phyloP scores from a whole-genome alignment of 1,140 invertebrate genomes.

The Neodiprion pinetum region DNA sequence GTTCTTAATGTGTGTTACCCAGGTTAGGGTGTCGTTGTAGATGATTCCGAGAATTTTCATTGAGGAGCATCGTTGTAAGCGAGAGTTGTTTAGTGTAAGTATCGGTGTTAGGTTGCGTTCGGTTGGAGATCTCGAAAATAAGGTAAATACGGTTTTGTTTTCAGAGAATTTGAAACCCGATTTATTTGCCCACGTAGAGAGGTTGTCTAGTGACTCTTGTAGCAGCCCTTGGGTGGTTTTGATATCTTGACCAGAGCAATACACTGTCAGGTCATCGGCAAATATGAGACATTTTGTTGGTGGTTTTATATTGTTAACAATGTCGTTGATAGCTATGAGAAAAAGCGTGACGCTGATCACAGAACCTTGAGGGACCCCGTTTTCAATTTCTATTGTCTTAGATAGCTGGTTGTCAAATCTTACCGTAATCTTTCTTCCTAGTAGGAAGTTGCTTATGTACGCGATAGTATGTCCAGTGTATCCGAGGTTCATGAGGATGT shows the following conservation, averaged over 20 bases:
- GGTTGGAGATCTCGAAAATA: not conserved
- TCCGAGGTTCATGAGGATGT: constrained; percentile 13
- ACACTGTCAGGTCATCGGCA: constrained; percentile 14
- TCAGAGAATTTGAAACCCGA: constrained; percentile 19
- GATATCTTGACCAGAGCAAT: constrained; percentile 12
- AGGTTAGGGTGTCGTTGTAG: constrained; percentile 25
- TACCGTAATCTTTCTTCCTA: constrained; percentile 20
- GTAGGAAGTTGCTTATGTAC: constrained; percentile 26
- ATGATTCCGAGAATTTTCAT: constrained; percentile 15
- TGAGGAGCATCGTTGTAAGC: too few species aligned
- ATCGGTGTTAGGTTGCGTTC: too few species aligned
- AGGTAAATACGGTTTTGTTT: constrained; percentile 1
- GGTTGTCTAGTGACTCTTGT: constrained; percentile 13
- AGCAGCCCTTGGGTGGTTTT: not conserved
- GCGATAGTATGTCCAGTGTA: constrained; percentile 22
- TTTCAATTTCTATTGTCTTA: constrained; percentile 14
- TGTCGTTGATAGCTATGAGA: constrained; percentile 19
- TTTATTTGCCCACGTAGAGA: constrained; percentile 2
- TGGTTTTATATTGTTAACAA: not conserved
- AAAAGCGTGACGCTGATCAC: constrained; percentile 33
- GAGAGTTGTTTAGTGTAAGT: too few species aligned
- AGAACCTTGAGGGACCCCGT: constrained; percentile 30
- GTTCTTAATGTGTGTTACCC: constrained; percentile 25
- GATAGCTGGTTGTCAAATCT: constrained; percentile 14
- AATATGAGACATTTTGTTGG: constrained; percentile 7